Evolutionary conservation across 2,797 vertebrate species (phyloP), one percentile per base, ranked within the genome.

Genomic region (Numenius phaeopus): DNA sequence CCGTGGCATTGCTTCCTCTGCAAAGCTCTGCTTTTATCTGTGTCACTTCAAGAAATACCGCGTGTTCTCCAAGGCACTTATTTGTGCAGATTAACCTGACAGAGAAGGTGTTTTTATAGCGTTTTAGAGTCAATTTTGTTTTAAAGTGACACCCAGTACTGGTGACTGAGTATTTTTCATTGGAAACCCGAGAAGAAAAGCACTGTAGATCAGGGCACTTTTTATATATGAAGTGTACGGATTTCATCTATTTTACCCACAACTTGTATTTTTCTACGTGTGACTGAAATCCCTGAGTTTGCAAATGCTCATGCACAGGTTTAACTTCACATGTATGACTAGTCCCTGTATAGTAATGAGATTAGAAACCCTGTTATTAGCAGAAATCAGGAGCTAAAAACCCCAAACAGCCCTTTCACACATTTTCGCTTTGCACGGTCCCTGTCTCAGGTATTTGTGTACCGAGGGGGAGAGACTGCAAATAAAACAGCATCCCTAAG

Each of bases 401-500:
- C 17, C 72, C 69, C 66, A 54, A 75, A 32, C 10, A 34, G 10
- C 16, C 21, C 11, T 71, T 79, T 42, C 10, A 6, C 50, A 27
- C 32, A 12, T 44, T 49, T 47, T 52, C 22, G 37, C 24, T 0
- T 72, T 26, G 16, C 34, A 61, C 27, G 59, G 47, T 19, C 77
- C 46, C 58, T 30, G n/a, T 50, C 59, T 32, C 49, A n/a, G 42
- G 52, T 65, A 47, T 94, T 96, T 79, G 73, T 42, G 70, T n/a
- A 30, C 55, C 0, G 11, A 93, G 20, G 11, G 20, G 14, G 47
- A 61, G 59, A 85, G 71, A 23, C 46, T 77, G 42, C 52, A 83
- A 86, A 83, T 54, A 52, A 89, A 96, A 70, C 54, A 79, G 26
- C 72, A 46, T 71, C 78, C 89, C 75, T 12, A 72, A 91, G 92